Evolutionary conservation across 1,140 invertebrate genomes (phyloP).

Genomic region (Cydia pomonella): DNA sequence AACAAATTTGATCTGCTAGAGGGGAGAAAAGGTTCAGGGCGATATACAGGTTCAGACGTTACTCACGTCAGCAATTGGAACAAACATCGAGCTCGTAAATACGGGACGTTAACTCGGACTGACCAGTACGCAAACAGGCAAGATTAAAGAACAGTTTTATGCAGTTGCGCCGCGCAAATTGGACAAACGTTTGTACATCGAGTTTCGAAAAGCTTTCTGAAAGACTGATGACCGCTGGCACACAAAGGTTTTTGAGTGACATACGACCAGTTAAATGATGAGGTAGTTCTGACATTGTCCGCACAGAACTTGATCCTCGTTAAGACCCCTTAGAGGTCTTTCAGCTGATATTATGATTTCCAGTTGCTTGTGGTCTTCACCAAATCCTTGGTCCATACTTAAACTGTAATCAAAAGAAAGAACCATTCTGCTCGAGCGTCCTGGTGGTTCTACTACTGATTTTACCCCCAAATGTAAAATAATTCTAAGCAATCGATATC

Average conservation of each 20-base stretch:
- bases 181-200: not conserved
- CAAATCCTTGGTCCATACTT: too few relatives aligned
- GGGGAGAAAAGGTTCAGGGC: not conserved
- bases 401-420: too few relatives aligned
- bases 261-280: not conserved
- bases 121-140: constrained; percentile 13
- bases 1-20: too few relatives aligned
- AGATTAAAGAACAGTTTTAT: constrained; percentile 28
- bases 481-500: too few relatives aligned
- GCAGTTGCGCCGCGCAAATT: constrained; percentile 1
- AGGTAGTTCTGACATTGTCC: too few relatives aligned
- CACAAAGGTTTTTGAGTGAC: not conserved
- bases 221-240: not conserved
- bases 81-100: not conserved
- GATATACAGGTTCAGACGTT: not conserved
- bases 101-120: not conserved
- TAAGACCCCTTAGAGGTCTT: too few relatives aligned
- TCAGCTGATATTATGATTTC: too few relatives aligned
- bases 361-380: too few relatives aligned
- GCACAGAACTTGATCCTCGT: too few relatives aligned
- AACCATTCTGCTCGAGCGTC: too few relatives aligned
- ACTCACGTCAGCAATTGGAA: not conserved
- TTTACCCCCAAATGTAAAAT: too few relatives aligned
- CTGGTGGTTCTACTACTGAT: too few relatives aligned
- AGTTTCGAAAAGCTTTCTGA: not conserved